Percentiles rank a stretch among this genome's conserved stretches.
phyloP scores from a whole-genome alignment of 2,113 vertebrate genomes.

The Solea senegalensis region DNA sequence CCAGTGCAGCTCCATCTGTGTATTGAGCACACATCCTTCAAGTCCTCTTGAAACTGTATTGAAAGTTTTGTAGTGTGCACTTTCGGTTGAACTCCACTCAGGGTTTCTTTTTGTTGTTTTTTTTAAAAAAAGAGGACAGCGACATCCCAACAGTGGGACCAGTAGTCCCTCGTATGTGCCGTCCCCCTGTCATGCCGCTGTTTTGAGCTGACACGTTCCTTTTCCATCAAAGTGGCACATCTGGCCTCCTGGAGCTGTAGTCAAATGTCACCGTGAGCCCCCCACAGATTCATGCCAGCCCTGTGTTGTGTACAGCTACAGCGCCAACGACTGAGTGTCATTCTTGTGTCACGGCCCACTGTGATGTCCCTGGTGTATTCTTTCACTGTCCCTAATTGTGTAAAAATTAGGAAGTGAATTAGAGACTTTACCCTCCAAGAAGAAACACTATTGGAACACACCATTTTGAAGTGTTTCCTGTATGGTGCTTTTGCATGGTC shows the following conservation, averaged over 20 bases:
- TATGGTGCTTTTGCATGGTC: too few relatives aligned
- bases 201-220: conserved; percentile 65
- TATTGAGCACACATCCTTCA: conserved; percentile 9
- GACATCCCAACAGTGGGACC: conserved; percentile 6
- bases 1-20: conserved; percentile 32
- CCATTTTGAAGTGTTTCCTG: too few relatives aligned
- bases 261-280: conserved; percentile 70
- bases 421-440: too few relatives aligned
- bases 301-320: conserved; percentile 45
- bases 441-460: too few relatives aligned
- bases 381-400: background rate
- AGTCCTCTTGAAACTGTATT: background rate
- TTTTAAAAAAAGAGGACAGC: conserved; percentile 1
- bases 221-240: conserved; percentile 68
- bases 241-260: conserved; percentile 70
- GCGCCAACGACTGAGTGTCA: conserved; percentile 48
- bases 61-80: background rate
- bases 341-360: conserved; percentile 45
- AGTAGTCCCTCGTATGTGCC: conserved; percentile 20
- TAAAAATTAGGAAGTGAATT: too few relatives aligned
- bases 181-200: conserved; percentile 41
- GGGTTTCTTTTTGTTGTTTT: background rate
- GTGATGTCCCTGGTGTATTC: conserved; percentile 33
- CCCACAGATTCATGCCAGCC: conserved; percentile 45
- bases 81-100: conserved; percentile 23